Evolutionary conservation across 2,888 invertebrate species (phyloP).

Genomic region (Quadroppia sp.): DNA sequence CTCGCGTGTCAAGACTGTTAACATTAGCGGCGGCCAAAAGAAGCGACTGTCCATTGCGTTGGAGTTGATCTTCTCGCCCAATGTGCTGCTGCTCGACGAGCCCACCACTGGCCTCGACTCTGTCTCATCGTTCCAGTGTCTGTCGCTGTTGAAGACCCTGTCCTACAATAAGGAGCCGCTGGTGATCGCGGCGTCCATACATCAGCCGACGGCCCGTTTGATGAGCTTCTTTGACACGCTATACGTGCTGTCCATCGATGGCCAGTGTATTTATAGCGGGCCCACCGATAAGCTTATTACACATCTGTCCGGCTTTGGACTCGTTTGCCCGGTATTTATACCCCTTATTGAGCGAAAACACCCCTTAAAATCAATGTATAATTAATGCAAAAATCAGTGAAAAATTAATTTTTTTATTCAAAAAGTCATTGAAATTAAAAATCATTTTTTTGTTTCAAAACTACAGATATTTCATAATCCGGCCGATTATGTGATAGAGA

Average conservation of each 20-base stretch:
- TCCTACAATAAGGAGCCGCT: slow-evolving; percentile 11
- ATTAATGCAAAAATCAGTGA: too few species aligned
- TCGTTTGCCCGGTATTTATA: slow-evolving; percentile 39
- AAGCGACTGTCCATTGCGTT: slow-evolving; percentile 84
- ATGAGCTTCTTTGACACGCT: slow-evolving; percentile 36
- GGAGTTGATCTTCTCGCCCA: slow-evolving; percentile 63
- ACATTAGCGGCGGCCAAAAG: slow-evolving; percentile 74
- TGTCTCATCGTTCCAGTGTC: slow-evolving; percentile 78
- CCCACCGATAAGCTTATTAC: slow-evolving; percentile 28
- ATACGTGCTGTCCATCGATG: slow-evolving; percentile 38
- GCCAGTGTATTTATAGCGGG: slow-evolving; percentile 42
- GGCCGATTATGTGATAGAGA: slow-evolving; percentile 41
- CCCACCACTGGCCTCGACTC: slow-evolving; percentile 75
- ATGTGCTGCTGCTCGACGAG: slow-evolving; percentile 51
- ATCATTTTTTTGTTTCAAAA: neutral
- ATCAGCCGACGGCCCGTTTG: slow-evolving; percentile 41
- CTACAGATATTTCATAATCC: slow-evolving; percentile 39
- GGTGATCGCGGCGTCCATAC: slow-evolving; percentile 41
- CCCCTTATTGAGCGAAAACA: too few species aligned
- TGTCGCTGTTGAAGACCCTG: slow-evolving; percentile 39
- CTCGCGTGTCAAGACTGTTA: neutral
- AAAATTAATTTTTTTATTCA: neutral
- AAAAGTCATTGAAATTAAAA: neutral
- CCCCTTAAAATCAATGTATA: too few species aligned
- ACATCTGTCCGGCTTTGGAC: slow-evolving; percentile 9